Base-by-base conservation (phyloP, 2,888 invertebrate species). In the Omphaloscelis lunosa region DNA sequence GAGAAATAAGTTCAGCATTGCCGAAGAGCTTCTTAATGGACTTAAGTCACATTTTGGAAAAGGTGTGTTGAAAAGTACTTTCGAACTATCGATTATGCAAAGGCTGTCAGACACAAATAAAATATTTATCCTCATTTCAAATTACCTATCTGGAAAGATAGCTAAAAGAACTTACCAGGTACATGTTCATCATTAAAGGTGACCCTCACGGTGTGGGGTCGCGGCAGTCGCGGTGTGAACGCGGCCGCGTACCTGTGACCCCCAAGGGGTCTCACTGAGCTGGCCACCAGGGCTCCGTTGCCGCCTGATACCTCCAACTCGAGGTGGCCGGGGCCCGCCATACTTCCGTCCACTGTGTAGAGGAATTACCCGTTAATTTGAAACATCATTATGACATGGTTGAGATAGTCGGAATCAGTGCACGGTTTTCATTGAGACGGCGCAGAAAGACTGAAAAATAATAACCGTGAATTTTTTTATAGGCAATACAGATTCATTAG, bases 321-420 rank as follows among this genome's bases (percentile, higher is more conserved):
- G 86, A 99, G 96, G 95, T 99, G 99, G 27, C 99, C 99, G 6
- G 99, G 99, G 58, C 99, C 99, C n/a, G 99, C 99, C 86, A 98
- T 97, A 79, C 99, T 98, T 76, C 99, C 99, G 95, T 99, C 99
- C 95, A 99, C 99, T 99, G 92, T 59, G 45, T 34, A 45, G 0
- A 74, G 12, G 27, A 58, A 59, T 61, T n/a, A 45, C 41, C 12
- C 3, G 29, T 80, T 5, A 71, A n/a, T 48, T 59, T 34, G 1
- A 72, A 4, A 34, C 0, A 77, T 45, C 1, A 23, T 48, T 27
- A 17, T 34, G 15, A 15, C 7, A 34, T 29, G 20, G 45, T 34
- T 56, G 1, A 17, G 7, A 48, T 34, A 20, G 39, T 29, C 3
- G 20, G 8, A 53, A 29, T 62, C 6, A 6, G 2, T 17, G 27